Percentiles rank a stretch among this genome's conserved stretches.
Conservation (phyloP, 2,113 vertebrate genomes). For the Pteronura brasiliensis region DNA sequence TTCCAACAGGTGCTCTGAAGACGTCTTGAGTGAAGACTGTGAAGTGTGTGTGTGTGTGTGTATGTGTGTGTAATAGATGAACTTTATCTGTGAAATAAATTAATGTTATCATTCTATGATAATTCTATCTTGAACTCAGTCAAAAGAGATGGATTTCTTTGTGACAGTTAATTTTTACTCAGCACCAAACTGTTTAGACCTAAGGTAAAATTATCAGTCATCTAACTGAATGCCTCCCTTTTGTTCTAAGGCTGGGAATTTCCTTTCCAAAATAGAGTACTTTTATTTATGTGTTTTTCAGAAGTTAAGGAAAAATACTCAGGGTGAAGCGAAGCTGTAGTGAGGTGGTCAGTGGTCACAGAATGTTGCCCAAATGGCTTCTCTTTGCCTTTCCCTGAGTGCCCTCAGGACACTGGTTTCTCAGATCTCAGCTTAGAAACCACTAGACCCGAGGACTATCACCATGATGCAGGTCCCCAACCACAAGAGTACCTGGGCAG, state of each 20-base stretch:
- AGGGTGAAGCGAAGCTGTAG: neutral
- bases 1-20: neutral
- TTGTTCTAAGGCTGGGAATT: neutral
- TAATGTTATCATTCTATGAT: neutral
- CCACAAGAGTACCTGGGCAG: neutral
- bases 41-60: neutral
- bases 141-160: neutral
- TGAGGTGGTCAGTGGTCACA: neutral
- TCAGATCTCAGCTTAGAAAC: neutral
- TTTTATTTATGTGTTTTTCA: neutral
- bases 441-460: neutral
- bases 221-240: neutral
- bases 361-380: neutral
- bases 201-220: neutral
- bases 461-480: neutral
- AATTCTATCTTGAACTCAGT: neutral
- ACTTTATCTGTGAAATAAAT: neutral
- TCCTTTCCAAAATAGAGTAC: neutral
- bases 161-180: neutral
- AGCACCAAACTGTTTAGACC: neutral
- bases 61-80: neutral
- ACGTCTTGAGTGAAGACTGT: neutral
- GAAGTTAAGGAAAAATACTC: neutral
- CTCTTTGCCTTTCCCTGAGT: neutral
- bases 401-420: too few species aligned